Conservation (phyloP, 2,113 vertebrate species). For the Himantopus leucocephalus region DNA sequence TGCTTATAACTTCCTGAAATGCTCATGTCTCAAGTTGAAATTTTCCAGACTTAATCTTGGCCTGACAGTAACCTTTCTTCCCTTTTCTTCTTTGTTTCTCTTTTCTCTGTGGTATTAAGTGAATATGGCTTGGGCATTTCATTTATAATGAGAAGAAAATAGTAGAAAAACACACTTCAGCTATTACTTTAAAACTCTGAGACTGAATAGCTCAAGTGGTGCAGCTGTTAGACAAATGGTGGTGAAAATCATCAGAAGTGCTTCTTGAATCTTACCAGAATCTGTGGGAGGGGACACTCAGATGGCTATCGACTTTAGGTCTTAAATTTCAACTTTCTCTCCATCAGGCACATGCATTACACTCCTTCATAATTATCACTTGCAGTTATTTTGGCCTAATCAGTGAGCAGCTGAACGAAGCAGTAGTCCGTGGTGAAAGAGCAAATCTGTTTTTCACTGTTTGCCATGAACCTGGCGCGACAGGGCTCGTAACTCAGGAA, state of each 20-base stretch:
- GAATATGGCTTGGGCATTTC: background rate
- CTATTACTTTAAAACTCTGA: background rate
- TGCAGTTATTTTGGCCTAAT: background rate
- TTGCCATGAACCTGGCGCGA: background rate
- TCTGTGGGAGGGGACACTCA: background rate
- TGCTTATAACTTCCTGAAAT: constrained; percentile 42
- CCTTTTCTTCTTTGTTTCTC: background rate
- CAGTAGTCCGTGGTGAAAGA: background rate
- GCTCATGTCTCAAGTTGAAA: background rate
- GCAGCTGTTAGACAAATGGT: background rate
- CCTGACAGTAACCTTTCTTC: constrained; percentile 19
- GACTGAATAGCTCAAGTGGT: background rate
- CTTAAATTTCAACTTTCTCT: background rate
- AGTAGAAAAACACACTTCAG: background rate
- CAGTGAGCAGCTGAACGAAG: background rate
- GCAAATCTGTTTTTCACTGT: background rate
- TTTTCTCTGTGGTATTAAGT: constrained; percentile 12
- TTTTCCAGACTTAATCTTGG: constrained; percentile 44
- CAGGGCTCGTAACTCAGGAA: background rate
- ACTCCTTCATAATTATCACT: background rate
- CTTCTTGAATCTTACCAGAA: background rate
- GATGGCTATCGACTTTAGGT: background rate
- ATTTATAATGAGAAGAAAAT: constrained; percentile 3
- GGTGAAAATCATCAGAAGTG: background rate
- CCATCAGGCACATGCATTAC: background rate